phyloP scores from a whole-genome alignment of 2,888 invertebrate genomes.

The Empis stercorea region DNA sequence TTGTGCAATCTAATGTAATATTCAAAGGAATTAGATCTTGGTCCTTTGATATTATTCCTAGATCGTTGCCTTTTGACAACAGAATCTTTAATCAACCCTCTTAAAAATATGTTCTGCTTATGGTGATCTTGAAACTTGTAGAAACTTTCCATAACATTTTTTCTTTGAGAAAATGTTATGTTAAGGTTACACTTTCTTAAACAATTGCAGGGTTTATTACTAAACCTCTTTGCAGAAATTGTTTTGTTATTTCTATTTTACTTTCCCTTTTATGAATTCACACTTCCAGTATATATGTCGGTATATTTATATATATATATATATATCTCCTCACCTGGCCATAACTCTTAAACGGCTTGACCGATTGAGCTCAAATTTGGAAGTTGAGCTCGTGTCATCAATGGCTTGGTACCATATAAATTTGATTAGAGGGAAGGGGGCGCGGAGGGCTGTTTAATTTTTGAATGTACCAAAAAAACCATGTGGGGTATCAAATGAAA shows the following conservation, averaged over 20 bases:
- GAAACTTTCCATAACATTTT: conserved; percentile 1
- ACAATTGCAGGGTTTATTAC: conserved; percentile 4
- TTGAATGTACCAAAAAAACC: no score
- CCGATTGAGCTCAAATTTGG: no score
- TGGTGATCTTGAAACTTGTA: background rate
- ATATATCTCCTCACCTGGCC: no score
- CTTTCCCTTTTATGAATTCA: no score
- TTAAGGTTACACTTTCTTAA: conserved; percentile 1
- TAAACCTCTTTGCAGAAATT: conserved; percentile 2
- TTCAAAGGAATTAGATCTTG: conserved; percentile 2
- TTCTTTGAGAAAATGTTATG: conserved; percentile 3
- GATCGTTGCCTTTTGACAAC: background rate
- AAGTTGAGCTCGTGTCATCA: no score
- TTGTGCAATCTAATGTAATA: background rate
- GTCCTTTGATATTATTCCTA: background rate
- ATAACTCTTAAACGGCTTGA: no score
- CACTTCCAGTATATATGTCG: no score
- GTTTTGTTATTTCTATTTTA: conserved; percentile 1
- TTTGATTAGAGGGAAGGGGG: no score
- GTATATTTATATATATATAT: no score
- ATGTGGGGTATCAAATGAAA: no score
- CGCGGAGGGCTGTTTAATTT: no score
- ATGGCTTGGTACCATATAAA: no score
- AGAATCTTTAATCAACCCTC: background rate
- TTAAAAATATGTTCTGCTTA: background rate